Evolutionary conservation across 2,797 vertebrate species (phyloP), one percentile per base, ranked within the genome.

Genomic region (Darevskia nairensis): DNA sequence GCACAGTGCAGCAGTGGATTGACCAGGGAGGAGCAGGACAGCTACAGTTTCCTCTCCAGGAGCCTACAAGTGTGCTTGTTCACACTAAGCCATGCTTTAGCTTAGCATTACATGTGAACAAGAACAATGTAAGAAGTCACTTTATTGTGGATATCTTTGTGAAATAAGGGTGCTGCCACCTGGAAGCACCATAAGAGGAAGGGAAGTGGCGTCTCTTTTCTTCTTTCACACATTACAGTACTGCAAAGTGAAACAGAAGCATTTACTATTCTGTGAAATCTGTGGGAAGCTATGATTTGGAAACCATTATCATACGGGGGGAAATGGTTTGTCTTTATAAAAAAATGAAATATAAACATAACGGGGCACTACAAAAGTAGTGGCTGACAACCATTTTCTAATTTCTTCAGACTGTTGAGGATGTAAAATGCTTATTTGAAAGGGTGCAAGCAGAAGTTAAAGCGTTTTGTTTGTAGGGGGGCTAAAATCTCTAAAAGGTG

Each of bases 261-360:
- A 46, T 86, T 21, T 87, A 3, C 29, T 80, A 82, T 35, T 27
- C 85, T 80, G 88, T 91, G 59, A 32, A 64, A 32, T 86, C 35
- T 88, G 15, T 39, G 61, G 76, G 85, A 80, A 50, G 32, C 23
- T 64, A 1, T 35, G 79, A 25, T 64, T 82, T 82, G 80, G 27
- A 32, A 72, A 17, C 29, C 11, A 69, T 17, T 46, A 41, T 7
- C 23, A 0, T 41, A 6, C 25, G 0, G 17, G 21, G 55, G 55
- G n/a, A 61, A 41, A 35, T 19, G 19, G 35, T 23, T 39, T 39
- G 32, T 76, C 32, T 76, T 76, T 25, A 39, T 21, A 17, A 68
- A 68, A 68, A 21, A 68, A 7, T 21, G 66, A 27, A 68, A 68
- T 68, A 1, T 27, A 68, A 27, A 68, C 21, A 27, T 23, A 68